A percentile compares a stretch with the other conserved stretches of the same genome.
Evolutionary conservation across 30 jellyfish, hydroid and myxozoan genomes (phyloP).

Genomic region (Aurelia sp.): DNA sequence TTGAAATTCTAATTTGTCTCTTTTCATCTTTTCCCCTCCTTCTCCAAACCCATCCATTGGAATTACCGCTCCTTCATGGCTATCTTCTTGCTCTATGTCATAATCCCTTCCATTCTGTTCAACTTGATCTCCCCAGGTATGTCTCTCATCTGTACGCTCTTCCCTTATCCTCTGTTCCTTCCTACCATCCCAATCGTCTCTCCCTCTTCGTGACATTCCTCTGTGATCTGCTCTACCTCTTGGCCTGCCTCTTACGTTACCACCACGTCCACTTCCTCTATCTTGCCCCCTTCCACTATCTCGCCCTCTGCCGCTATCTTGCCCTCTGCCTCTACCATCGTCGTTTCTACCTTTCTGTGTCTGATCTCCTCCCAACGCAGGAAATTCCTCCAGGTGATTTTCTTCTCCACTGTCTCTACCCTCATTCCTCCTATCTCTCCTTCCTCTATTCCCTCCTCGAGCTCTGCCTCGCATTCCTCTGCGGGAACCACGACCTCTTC

Average conservation of each 20-base stretch:
- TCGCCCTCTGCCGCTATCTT: too few relatives aligned
- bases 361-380: constrained; percentile 14
- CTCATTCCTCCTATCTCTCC: constrained; percentile 2
- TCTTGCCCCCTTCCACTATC: not conserved
- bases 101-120: not conserved
- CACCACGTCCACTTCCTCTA: constrained; percentile 42
- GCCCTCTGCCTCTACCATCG: too few relatives aligned
- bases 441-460: constrained; percentile 27
- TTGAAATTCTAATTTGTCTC: too few relatives aligned
- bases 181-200: not conserved
- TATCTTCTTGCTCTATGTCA: constrained; percentile 15
- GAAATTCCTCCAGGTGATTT: constrained; percentile 9
- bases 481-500: constrained; percentile 23
- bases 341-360: too few relatives aligned
- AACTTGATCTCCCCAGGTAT: constrained; percentile 2
- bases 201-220: constrained; percentile 29
- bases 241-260: constrained; percentile 36
- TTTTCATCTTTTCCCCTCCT: too few relatives aligned
- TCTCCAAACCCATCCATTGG: too few relatives aligned
- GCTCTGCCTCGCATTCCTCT: constrained; percentile 61
- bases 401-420: not conserved
- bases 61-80: constrained; percentile 1
- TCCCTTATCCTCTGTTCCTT: not conserved
- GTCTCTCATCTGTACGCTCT: not conserved
- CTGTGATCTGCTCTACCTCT: constrained; percentile 45